phyloP scores from a whole-genome alignment of 2,113 vertebrate genomes.

The Scalopus aquaticus region DNA sequence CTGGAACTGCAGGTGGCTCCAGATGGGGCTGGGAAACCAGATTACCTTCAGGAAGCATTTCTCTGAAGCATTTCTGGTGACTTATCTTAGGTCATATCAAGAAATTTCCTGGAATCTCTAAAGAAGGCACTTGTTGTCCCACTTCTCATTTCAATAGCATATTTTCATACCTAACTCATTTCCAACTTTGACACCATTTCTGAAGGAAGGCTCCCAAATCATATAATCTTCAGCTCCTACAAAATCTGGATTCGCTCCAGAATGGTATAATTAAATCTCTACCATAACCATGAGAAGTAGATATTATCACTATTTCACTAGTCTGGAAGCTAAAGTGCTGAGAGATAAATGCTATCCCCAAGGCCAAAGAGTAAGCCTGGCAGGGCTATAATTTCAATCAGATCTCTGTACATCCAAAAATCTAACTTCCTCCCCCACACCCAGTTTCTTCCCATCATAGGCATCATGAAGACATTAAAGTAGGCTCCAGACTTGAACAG shows the following conservation, averaged over 20 bases:
- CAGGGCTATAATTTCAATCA: neutral
- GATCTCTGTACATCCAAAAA: neutral
- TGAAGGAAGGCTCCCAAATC: neutral
- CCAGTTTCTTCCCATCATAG: neutral
- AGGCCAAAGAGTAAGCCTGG: neutral
- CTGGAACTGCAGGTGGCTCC: neutral
- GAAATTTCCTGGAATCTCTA: neutral
- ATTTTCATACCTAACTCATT: conserved; percentile 3
- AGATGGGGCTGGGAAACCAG: neutral
- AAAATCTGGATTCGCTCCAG: neutral
- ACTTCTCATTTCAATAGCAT: neutral
- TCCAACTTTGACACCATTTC: neutral
- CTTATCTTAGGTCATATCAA: neutral
- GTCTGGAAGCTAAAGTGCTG: neutral
- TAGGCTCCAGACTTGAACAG: neutral
- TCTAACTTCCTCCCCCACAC: neutral
- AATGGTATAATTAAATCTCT: conserved; percentile 36
- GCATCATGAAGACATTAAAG: neutral
- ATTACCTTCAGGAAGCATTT: neutral
- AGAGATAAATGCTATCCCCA: neutral
- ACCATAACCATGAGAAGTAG: neutral
- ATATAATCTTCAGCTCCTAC: neutral
- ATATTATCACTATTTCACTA: neutral
- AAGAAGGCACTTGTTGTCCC: neutral
- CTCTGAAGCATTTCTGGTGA: neutral